Percentiles rank a stretch among this genome's conserved stretches.
These are phyloP conservation scores for Balaeniceps rex DNA, from an alignment of 2,113 vertebrate species.

Conservation along the genomic window DNA sequence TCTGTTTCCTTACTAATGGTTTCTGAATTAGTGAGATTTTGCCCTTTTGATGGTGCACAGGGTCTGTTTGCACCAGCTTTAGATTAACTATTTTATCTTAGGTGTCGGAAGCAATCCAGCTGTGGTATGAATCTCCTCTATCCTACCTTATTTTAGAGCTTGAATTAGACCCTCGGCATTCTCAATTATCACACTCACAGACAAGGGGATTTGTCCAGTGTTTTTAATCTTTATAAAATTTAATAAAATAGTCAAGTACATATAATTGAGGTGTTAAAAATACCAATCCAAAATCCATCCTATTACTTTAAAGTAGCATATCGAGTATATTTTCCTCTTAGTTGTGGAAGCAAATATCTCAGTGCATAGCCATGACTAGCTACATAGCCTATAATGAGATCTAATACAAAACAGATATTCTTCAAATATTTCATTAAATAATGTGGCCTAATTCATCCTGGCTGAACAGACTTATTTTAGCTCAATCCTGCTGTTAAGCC, in stretches of 20 bases:
- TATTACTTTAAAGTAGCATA: background rate
- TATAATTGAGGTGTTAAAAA: background rate
- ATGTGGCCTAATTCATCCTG: constrained; percentile 22
- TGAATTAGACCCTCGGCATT: background rate
- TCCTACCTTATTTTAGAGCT: background rate
- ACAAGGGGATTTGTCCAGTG: background rate
- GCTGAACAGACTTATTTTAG: background rate
- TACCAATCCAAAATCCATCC: background rate
- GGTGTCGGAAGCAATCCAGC: background rate
- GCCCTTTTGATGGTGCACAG: background rate
- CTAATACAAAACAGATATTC: constrained; percentile 21
- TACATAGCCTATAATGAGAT: background rate
- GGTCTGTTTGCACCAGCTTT: background rate
- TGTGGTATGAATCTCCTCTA: background rate
- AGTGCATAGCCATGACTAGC: background rate
- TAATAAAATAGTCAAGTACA: background rate
- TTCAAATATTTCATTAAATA: constrained; percentile 41
- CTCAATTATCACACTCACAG: background rate
- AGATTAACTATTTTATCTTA: background rate
- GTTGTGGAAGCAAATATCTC: background rate
- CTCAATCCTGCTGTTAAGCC: background rate
- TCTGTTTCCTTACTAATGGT: background rate
- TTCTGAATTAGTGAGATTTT: background rate
- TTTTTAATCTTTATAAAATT: background rate
- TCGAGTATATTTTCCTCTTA: background rate